Percentiles rank a stretch among this genome's conserved stretches.
Conservation (phyloP, 2,113 vertebrate species). For the Rhabdomys dilectus region DNA sequence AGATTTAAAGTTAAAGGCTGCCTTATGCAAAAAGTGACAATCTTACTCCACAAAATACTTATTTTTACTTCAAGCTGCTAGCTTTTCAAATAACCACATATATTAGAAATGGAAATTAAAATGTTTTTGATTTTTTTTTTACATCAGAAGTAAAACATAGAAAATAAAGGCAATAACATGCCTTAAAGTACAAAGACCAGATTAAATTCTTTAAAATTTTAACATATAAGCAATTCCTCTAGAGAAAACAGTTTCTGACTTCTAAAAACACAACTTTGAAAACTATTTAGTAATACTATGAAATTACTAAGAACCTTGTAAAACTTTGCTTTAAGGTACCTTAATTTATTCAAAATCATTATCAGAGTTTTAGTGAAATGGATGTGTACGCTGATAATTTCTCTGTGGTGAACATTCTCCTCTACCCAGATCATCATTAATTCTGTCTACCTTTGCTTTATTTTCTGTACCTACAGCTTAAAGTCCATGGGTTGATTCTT, state of each 20-base stretch:
- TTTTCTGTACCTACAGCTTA: neutral
- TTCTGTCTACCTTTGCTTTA: neutral
- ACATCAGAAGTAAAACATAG: neutral
- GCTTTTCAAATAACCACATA: neutral
- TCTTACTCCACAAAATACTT: neutral
- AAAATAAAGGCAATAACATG: neutral
- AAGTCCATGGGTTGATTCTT: neutral
- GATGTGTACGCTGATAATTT: neutral
- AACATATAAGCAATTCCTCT: neutral
- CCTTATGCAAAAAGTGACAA: neutral
- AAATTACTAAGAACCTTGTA: neutral
- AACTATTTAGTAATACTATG: neutral
- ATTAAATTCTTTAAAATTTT: conserved; percentile 25
- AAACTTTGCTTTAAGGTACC: neutral
- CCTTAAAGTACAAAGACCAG: neutral
- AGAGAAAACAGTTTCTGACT: neutral
- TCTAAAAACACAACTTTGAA: neutral
- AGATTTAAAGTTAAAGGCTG: neutral
- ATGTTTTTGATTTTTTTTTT: neutral
- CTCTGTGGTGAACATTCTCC: neutral
- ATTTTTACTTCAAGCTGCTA: neutral
- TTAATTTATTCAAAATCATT: neutral
- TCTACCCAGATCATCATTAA: no score
- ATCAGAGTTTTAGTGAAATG: neutral
- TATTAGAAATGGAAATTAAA: neutral